Conservation (phyloP, 2,113 vertebrate genomes). For the Acanthisitta chloris region DNA sequence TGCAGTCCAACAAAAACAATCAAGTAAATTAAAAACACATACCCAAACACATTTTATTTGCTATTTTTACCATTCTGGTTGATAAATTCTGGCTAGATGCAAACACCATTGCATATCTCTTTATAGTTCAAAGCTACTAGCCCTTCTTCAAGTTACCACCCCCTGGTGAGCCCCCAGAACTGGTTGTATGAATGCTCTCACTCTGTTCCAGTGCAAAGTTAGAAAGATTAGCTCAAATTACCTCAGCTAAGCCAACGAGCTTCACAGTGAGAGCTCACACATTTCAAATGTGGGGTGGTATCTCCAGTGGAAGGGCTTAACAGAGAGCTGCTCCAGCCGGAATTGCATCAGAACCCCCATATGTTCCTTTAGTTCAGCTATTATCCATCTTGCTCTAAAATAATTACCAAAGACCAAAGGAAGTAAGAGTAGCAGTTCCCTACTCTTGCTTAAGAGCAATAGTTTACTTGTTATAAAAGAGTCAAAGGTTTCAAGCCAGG, state of each 20-base stretch:
- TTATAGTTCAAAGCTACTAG: not conserved
- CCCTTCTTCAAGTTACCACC: not conserved
- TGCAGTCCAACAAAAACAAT: not conserved
- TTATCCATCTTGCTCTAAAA: not conserved
- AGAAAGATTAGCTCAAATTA: conserved; percentile 40
- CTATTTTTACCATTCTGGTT: not conserved
- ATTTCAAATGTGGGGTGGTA: not conserved
- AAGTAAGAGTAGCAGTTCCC: not conserved
- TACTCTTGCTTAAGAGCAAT: not conserved
- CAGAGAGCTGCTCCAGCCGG: not conserved
- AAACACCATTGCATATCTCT: not conserved
- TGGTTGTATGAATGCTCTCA: not conserved
- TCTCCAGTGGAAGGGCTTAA: not conserved
- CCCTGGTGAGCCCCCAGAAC: not conserved
- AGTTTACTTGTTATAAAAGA: not conserved
- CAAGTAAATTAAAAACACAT: not conserved
- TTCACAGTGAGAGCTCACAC: not conserved
- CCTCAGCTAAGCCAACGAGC: not conserved
- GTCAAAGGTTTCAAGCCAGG: not conserved
- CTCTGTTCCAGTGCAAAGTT: conserved; percentile 14
- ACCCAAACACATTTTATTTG: not conserved
- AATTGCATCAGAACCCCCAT: not conserved
- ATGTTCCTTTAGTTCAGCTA: not conserved
- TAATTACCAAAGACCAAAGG: not conserved
- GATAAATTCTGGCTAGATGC: not conserved